Evolutionary conservation across 2,113 vertebrate genomes (phyloP).

Genomic region (Syrmaticus mikado): DNA sequence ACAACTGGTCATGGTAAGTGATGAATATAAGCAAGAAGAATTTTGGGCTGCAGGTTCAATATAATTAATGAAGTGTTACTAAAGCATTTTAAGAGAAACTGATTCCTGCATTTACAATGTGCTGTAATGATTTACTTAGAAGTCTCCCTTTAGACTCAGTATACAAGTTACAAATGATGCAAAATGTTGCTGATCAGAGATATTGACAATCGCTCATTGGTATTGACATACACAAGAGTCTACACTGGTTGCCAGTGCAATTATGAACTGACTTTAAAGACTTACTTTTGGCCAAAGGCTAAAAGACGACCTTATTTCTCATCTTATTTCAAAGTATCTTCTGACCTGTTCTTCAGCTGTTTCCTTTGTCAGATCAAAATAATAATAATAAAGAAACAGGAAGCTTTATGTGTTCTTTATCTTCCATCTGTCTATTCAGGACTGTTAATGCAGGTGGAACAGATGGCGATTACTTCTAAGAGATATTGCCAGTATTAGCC

Average conservation of each 20-base stretch:
- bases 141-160: constrained; percentile 58
- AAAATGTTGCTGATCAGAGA: constrained; percentile 70
- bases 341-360: not conserved
- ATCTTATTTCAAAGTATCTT: not conserved
- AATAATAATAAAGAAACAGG: not conserved
- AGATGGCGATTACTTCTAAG: not conserved
- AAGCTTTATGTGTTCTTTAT: not conserved
- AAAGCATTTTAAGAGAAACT: constrained; percentile 63
- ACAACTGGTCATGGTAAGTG: constrained; percentile 39
- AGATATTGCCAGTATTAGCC: not conserved
- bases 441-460: not conserved
- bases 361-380: not conserved
- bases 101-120: constrained; percentile 69
- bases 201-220: constrained; percentile 72
- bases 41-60: constrained; percentile 66
- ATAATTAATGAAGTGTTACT: constrained; percentile 77
- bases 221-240: constrained; percentile 62
- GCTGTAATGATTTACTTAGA: constrained; percentile 71
- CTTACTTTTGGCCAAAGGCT: constrained; percentile 38
- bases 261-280: constrained; percentile 66
- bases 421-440: not conserved
- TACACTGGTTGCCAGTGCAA: constrained; percentile 33
- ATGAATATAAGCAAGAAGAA: constrained; percentile 62
- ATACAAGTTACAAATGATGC: constrained; percentile 73
- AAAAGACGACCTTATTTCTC: not conserved